A percentile compares a stretch with the other conserved stretches of the same genome.
Evolutionary conservation across 2,888 invertebrate species (phyloP).

Genomic region (Lepidochitona cinerea): DNA sequence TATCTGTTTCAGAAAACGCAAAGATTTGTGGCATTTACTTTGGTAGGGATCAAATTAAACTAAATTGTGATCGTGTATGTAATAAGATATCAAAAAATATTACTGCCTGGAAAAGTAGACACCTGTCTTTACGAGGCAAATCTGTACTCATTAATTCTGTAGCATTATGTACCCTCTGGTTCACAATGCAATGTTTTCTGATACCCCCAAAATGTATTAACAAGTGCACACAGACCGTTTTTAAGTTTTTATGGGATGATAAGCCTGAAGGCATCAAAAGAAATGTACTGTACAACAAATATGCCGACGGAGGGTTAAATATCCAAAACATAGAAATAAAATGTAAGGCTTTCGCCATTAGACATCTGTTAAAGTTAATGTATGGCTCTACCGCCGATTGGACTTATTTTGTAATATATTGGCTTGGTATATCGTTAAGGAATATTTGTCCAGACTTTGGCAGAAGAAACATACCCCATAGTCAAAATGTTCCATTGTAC

Average conservation of each 20-base stretch:
- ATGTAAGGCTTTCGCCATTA: neutral
- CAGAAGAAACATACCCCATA: neutral
- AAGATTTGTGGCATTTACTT: neutral
- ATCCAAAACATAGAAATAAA: neutral
- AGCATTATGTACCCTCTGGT: neutral
- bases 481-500: neutral
- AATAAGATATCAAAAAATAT: neutral
- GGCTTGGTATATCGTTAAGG: neutral
- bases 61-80: neutral
- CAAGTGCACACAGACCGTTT: neutral
- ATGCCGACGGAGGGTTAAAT: neutral
- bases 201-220: neutral
- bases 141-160: neutral
- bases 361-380: neutral
- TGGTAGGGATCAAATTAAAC: neutral
- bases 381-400: neutral
- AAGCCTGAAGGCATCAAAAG: neutral
- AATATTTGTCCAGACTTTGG: neutral
- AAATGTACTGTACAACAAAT: neutral
- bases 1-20: too few relatives aligned
- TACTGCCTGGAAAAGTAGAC: neutral
- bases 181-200: neutral
- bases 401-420: conserved; percentile 3
- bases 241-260: conserved; percentile 1
- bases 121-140: neutral